Base-by-base conservation (phyloP, 2,113 vertebrate genomes). In the Entelurus aequoreus region DNA sequence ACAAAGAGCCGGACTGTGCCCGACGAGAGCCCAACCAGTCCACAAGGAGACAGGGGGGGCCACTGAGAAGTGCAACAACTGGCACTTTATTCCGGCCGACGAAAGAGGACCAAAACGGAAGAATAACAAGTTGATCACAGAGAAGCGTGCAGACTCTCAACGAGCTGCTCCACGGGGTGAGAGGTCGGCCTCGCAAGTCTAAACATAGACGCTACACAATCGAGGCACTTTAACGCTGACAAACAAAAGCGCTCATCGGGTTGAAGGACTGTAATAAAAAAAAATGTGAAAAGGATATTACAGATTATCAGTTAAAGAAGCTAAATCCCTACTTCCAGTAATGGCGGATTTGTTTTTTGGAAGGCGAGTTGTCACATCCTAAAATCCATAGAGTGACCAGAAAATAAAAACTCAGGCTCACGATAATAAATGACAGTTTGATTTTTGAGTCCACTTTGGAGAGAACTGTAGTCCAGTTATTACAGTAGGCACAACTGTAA, bases 201-300 rank as follows among this genome's bases (percentile, higher is more conserved):
- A 53, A 15, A 67, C 73, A 52, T 42, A 42, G 42, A 46, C 42
- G 11, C 42, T 46, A 11, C 42, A 46, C 10, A 46, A 46, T 46
- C 10, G 4, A 46, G 12, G 42, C 42, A 6, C 42, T 44, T 8
- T 9, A 44, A 8, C 10, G 8, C 6, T 9, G 8, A 9, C 8
- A 44, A 8, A 3, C 28, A 10, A 44, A 44, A 44, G 10, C 8
- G 38, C 38, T 40, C 38, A 40, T 40, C 38, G 42, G 10, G 42
- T 46, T 46, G 12, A 4, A 46, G 4, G 42, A 42, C 40, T 46
- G 42, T 46, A 11, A 46, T 21, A 11, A 21, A 42, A 57, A n/a
- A 69, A 70, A 66, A 28, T 28, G 1, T 2, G 3, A 73, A 79
- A 53, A 82, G 72, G 81, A 78, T 79, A 74, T 65, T 68, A 57